Evolutionary conservation across 2,888 invertebrate species (phyloP).

Genomic region (Megastigmus dorsalis): DNA sequence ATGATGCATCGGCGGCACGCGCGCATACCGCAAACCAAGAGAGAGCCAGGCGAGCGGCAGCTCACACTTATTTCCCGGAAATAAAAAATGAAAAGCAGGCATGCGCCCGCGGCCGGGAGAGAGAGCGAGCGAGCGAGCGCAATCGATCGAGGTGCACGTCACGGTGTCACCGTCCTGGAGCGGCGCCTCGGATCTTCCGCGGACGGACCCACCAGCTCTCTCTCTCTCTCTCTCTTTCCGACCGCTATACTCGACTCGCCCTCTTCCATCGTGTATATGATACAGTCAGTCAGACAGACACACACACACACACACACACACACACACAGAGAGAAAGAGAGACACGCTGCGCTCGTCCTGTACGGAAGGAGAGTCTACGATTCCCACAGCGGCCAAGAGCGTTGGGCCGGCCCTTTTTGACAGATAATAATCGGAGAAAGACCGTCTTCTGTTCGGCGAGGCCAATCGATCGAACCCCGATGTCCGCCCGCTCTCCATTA

Average conservation of each 20-base stretch:
- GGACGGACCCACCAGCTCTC: too few species aligned
- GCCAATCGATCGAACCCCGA: conserved; percentile 30
- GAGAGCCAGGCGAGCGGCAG: too few species aligned
- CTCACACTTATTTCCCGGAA: conserved; percentile 57
- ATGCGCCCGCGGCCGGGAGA: conserved; percentile 7
- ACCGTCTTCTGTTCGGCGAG: background rate
- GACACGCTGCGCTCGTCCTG: background rate
- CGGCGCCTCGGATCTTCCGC: too few species aligned
- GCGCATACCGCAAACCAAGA: background rate
- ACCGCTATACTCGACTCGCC: too few species aligned
- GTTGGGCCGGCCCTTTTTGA: background rate
- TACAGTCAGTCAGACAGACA: too few species aligned
- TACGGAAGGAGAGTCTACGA: background rate
- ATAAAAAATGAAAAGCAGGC: conserved; percentile 19
- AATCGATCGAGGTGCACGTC: conserved; percentile 31
- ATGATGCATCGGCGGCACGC: background rate
- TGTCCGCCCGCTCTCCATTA: background rate
- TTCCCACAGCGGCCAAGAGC: background rate
- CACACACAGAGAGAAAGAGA: too few species aligned
- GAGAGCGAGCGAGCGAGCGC: conserved; percentile 2
- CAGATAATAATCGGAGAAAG: background rate
- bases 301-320: too few species aligned
- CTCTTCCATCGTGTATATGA: too few species aligned
- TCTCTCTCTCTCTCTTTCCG: too few species aligned
- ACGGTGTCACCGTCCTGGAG: too few species aligned